phyloP scores from a whole-genome alignment of 92 coral and sea anemone genomes.

The Phymanthus crucifer region DNA sequence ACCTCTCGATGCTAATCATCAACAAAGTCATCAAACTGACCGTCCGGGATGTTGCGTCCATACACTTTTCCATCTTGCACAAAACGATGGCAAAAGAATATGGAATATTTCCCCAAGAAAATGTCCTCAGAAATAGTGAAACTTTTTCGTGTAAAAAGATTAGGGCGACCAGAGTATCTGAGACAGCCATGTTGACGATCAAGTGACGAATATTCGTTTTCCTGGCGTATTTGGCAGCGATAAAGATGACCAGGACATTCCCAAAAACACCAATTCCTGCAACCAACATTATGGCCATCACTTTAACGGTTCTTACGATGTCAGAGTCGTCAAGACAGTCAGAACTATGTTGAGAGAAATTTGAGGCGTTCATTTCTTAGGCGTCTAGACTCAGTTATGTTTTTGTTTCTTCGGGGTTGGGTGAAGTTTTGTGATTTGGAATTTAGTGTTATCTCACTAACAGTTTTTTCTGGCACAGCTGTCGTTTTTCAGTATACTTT shows the following conservation, averaged over 20 bases:
- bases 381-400: no score
- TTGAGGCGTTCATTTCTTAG: background rate
- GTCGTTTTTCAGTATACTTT: no score
- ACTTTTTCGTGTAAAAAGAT: background rate
- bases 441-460: no score
- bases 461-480: no score
- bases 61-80: background rate
- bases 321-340: background rate
- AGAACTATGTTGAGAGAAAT: background rate
- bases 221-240: constrained; percentile 6
- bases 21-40: constrained; percentile 1
- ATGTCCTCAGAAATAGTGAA: background rate
- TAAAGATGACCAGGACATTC: constrained; percentile 5
- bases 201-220: constrained; percentile 16
- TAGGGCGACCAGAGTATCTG: constrained; percentile 5
- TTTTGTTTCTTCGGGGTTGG: no score
- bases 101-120: background rate
- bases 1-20: constrained; percentile 17
- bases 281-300: background rate
- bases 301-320: constrained; percentile 7
- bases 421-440: no score
- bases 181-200: constrained; percentile 27
- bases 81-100: background rate
- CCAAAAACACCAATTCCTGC: constrained; percentile 13
- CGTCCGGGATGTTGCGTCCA: background rate